Percentiles rank a stretch among this genome's conserved stretches.
phyloP scores from a whole-genome alignment of 2,888 invertebrate genomes.

The Panzeria rudis region DNA sequence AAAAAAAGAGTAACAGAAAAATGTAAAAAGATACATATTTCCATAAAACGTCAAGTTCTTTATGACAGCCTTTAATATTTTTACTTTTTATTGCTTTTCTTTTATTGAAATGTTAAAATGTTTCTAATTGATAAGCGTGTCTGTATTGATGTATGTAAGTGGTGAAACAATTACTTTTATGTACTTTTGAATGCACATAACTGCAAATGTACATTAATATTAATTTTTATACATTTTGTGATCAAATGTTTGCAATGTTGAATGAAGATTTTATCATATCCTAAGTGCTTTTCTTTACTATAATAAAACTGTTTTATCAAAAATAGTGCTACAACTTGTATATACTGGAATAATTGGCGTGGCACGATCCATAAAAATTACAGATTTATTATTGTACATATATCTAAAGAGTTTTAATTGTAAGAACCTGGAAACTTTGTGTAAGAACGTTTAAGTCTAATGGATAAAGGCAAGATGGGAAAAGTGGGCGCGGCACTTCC shows the following conservation, averaged over 20 bases:
- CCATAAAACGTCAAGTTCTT: conserved; percentile 38
- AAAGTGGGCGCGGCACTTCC: no score
- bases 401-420: no score
- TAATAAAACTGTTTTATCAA: neutral
- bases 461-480: no score
- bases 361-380: no score
- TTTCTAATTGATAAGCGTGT: conserved; percentile 54
- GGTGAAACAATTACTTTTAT: neutral
- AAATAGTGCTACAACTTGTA: neutral
- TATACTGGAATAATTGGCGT: no score
- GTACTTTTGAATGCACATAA: neutral
- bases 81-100: conserved; percentile 54
- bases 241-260: neutral
- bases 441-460: no score
- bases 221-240: neutral
- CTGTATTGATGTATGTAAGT: neutral
- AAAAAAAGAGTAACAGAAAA: conserved; percentile 2
- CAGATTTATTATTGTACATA: no score
- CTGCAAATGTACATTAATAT: neutral
- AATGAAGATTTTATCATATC: neutral
- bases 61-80: conserved; percentile 47
- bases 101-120: conserved; percentile 58
- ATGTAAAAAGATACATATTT: conserved; percentile 30
- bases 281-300: neutral
- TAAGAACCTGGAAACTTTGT: no score